Evolutionary conservation across 2,797 vertebrate species (phyloP).

Genomic region (Cygnus olor): DNA sequence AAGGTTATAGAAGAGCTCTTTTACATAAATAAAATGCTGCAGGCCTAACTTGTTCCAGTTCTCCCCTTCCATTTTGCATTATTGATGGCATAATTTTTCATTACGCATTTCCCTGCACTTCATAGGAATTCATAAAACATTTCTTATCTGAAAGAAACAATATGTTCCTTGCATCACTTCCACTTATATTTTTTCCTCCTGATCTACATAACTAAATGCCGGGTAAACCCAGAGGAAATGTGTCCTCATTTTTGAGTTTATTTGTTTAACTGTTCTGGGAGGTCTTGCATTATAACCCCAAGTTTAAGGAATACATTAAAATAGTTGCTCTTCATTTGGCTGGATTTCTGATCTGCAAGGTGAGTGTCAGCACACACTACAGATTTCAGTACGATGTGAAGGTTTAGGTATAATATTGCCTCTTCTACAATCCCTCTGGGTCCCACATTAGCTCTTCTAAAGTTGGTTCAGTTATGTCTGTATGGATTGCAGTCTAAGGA

Average conservation of each 20-base stretch:
- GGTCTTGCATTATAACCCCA: background rate
- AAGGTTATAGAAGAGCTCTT: slow-evolving; percentile 41
- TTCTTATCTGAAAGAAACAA: slow-evolving; percentile 76
- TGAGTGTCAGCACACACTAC: background rate
- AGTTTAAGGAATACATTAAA: background rate
- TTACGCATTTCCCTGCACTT: slow-evolving; percentile 63
- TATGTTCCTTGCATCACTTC: slow-evolving; percentile 49
- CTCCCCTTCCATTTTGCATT: slow-evolving; percentile 60
- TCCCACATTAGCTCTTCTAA: background rate
- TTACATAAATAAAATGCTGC: slow-evolving; percentile 62
- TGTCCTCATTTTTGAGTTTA: slow-evolving; percentile 14
- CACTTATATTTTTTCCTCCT: background rate
- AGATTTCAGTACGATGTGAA: background rate
- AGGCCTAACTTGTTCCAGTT: slow-evolving; percentile 63
- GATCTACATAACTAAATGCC: slow-evolving; percentile 16
- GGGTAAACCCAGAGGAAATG: background rate
- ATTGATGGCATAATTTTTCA: slow-evolving; percentile 71
- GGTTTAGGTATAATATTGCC: background rate
- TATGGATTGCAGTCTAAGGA: background rate
- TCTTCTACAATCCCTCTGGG: background rate
- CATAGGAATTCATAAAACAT: slow-evolving; percentile 53
- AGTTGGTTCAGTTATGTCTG: background rate
- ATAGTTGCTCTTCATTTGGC: background rate
- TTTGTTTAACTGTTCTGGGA: background rate
- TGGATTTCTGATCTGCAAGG: background rate